A percentile compares a stretch with the other conserved stretches of the same genome.
Evolutionary conservation across 2,797 vertebrate species (phyloP).

Genomic region (Gymnoscopelus microlampas): DNA sequence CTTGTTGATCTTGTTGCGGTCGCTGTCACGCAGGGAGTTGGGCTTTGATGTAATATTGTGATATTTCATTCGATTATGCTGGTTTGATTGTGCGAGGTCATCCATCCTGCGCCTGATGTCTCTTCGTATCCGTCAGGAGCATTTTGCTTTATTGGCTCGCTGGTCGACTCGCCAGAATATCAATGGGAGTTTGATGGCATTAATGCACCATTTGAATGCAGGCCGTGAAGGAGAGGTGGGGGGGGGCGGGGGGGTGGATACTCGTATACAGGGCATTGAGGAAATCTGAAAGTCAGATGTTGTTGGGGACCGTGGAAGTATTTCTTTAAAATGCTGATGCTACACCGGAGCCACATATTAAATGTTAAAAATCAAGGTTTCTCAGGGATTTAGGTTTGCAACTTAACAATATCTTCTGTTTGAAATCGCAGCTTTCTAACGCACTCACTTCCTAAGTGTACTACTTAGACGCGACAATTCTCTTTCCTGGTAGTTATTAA

Average conservation of each 20-base stretch:
- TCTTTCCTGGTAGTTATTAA: too few relatives aligned
- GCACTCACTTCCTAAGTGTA: slow-evolving; percentile 8
- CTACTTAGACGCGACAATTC: too few relatives aligned
- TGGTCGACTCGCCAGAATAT: slow-evolving; percentile 87
- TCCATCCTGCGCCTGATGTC: slow-evolving; percentile 80
- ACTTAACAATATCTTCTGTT: slow-evolving; percentile 33
- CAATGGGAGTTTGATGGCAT: slow-evolving; percentile 92
- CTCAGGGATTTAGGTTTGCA: slow-evolving; percentile 43
- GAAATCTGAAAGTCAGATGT: slow-evolving; percentile 79
- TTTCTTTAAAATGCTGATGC: slow-evolving; percentile 66
- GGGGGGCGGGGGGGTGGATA: neutral
- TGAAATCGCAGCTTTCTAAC: slow-evolving; percentile 33
- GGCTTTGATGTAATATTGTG: slow-evolving; percentile 89
- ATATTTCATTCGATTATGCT: slow-evolving; percentile 93
- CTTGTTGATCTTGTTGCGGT: slow-evolving; percentile 85
- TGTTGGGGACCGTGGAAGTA: slow-evolving; percentile 81
- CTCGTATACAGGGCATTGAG: slow-evolving; percentile 41
- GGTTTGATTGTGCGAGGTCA: slow-evolving; percentile 89
- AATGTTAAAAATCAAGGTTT: slow-evolving; percentile 56
- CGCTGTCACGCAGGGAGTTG: slow-evolving; percentile 82
- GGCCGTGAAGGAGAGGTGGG: slow-evolving; percentile 40
- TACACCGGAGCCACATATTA: slow-evolving; percentile 63
- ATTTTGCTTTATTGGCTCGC: slow-evolving; percentile 89
- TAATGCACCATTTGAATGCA: slow-evolving; percentile 82
- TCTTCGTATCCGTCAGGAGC: slow-evolving; percentile 91